These are phyloP conservation scores for Ceratina australensis DNA, from an alignment of 1,140 invertebrate genomes.

Conservation along the genomic window DNA sequence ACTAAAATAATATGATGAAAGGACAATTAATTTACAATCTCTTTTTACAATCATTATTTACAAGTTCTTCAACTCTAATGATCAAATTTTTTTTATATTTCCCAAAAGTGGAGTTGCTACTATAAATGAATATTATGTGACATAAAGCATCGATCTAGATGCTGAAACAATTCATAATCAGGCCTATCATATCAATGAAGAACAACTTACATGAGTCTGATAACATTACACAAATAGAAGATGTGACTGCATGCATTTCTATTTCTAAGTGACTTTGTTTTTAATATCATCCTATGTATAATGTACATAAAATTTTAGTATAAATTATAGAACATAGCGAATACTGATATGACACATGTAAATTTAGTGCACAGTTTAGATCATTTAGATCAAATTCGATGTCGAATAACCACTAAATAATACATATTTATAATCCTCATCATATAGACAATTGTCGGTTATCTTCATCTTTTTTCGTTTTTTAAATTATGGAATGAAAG, in stretches of 20 bases:
- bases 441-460: constrained; percentile 14
- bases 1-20: constrained; percentile 24
- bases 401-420: constrained; percentile 11
- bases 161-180: constrained; percentile 26
- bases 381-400: constrained; percentile 29
- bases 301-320: constrained; percentile 49
- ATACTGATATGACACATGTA: constrained; percentile 33
- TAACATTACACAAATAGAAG: constrained; percentile 15
- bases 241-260: constrained; percentile 35
- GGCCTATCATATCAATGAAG: constrained; percentile 50
- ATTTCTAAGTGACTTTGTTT: constrained; percentile 37
- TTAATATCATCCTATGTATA: constrained; percentile 57
- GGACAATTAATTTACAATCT: not conserved
- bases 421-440: constrained; percentile 21
- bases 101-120: not conserved
- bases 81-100: not conserved
- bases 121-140: constrained; percentile 8
- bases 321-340: constrained; percentile 22
- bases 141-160: constrained; percentile 14
- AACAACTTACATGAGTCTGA: constrained; percentile 26
- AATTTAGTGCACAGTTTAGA: constrained; percentile 37
- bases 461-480: not conserved
- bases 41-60: not conserved
- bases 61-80: not conserved
- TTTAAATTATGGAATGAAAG: not conserved